phyloP scores from a whole-genome alignment of 1,140 invertebrate species.

The Cyclargus thomasi region DNA sequence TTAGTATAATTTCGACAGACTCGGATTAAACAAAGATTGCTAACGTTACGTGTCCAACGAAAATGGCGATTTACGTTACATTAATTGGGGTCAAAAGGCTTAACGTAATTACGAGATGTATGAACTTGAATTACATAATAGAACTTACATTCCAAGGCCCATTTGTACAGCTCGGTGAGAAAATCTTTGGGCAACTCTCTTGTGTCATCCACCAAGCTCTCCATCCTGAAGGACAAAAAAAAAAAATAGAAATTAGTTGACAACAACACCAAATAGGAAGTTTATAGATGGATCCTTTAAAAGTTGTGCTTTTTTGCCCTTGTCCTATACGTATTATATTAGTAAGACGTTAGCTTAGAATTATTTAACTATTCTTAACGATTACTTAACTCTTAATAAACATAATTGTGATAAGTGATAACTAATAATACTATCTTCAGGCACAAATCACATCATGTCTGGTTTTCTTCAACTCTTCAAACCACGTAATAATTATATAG shows the following conservation, averaged over 20 bases:
- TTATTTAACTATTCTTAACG: too few species aligned
- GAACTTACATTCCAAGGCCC: constrained; percentile 91
- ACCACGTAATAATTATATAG: too few species aligned
- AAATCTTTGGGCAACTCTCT: constrained; percentile 84
- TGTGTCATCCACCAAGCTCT: constrained; percentile 79
- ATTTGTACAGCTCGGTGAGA: constrained; percentile 89
- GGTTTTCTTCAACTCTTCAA: too few species aligned
- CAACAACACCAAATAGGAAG: too few species aligned
- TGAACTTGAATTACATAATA: constrained; percentile 4
- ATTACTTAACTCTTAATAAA: too few species aligned
- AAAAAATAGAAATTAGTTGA: background rate
- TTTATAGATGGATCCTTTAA: too few species aligned
- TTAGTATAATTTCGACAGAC: background rate
- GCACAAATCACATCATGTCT: too few species aligned
- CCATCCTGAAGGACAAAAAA: constrained; percentile 77
- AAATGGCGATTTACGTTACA: background rate
- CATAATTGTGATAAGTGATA: too few species aligned
- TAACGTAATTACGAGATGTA: background rate
- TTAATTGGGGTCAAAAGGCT: constrained; percentile 12
- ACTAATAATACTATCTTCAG: too few species aligned
- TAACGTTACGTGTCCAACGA: background rate
- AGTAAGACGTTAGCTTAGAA: too few species aligned
- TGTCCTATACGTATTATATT: too few species aligned
- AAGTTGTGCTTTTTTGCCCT: too few species aligned
- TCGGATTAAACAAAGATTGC: background rate